Evolutionary conservation across 2,113 vertebrate species (phyloP).

Genomic region (Vulpes lagopus): DNA sequence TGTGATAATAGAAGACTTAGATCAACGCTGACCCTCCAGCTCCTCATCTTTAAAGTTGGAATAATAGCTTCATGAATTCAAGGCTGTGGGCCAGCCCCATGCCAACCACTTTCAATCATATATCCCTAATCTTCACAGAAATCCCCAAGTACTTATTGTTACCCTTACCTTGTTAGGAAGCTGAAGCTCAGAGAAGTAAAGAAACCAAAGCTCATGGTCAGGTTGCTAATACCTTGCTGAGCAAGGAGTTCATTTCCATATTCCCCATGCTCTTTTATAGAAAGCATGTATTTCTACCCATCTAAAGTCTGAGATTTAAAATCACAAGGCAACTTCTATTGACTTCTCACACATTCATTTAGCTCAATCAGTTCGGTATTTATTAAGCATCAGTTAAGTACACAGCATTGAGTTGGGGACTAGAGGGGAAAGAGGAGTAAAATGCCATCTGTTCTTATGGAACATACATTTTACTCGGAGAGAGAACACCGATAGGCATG

Average conservation of each 20-base stretch:
- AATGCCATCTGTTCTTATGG: background rate
- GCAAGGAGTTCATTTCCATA: background rate
- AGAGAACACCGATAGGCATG: background rate
- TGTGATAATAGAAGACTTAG: background rate
- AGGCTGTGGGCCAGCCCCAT: background rate
- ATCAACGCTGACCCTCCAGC: background rate
- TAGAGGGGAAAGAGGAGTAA: background rate
- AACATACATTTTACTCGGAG: background rate
- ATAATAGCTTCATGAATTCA: background rate
- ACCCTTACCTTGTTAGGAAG: background rate
- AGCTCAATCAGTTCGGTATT: background rate
- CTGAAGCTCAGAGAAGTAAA: background rate
- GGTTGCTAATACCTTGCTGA: background rate
- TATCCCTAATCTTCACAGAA: background rate
- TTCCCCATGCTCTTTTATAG: background rate
- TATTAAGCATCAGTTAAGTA: background rate
- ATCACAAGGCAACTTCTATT: background rate
- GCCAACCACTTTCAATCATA: no score
- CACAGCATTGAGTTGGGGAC: background rate
- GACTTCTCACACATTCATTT: background rate
- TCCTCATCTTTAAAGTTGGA: background rate
- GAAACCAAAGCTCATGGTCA: background rate
- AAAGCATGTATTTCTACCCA: background rate
- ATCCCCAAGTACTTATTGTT: background rate
- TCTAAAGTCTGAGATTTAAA: background rate